A percentile compares a stretch with the other conserved stretches of the same genome.
Conservation (phyloP, 1,140 invertebrate genomes). For the Phymastichus coffea region DNA sequence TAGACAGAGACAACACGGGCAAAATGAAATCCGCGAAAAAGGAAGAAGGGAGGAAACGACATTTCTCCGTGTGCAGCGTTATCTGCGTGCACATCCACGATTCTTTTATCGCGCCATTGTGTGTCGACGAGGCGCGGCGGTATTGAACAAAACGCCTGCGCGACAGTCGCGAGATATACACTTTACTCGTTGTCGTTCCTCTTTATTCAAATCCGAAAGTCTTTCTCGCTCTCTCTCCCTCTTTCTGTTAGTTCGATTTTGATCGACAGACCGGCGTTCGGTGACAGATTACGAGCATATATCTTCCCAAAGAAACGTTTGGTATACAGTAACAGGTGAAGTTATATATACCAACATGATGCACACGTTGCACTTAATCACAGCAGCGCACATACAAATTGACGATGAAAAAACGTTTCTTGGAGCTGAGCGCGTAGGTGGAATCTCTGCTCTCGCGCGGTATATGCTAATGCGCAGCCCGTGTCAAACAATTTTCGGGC, state of each 20-base stretch:
- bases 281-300: too few species aligned
- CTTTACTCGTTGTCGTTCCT: too few species aligned
- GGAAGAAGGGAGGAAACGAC: not conserved
- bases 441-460: not conserved
- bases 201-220: too few species aligned
- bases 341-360: too few species aligned
- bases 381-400: not conserved
- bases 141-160: slow-evolving; percentile 8
- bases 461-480: slow-evolving; percentile 12
- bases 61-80: not conserved
- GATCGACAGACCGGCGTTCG: not conserved
- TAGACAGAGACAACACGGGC: too few species aligned
- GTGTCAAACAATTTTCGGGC: slow-evolving; percentile 5
- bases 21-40: not conserved
- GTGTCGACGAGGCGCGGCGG: not conserved
- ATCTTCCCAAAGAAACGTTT: too few species aligned
- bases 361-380: too few species aligned
- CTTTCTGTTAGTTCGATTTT: too few species aligned
- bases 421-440: not conserved
- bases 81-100: not conserved
- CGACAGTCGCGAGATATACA: too few species aligned
- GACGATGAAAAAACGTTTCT: not conserved
- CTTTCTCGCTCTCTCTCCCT: too few species aligned
- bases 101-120: slow-evolving; percentile 10
- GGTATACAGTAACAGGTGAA: too few species aligned